These are phyloP conservation scores for Subanguina moxae DNA, from an alignment of 1,140 invertebrate genomes.

Conservation along the genomic window DNA sequence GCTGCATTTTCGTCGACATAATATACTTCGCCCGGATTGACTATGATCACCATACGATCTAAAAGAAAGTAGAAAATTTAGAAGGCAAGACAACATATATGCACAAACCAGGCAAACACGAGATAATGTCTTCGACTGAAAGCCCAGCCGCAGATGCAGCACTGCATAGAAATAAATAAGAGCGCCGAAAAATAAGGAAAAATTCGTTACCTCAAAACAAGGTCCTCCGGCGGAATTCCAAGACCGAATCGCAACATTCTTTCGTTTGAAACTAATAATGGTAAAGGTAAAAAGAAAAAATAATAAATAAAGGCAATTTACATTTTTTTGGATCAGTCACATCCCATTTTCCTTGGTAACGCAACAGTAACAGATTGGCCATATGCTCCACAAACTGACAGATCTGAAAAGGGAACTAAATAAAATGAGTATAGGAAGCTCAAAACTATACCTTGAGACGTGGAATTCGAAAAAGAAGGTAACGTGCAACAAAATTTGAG, in stretches of 20 bases:
- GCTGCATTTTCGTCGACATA: conserved; percentile 13
- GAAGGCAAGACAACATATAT: background rate
- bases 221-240: background rate
- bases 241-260: background rate
- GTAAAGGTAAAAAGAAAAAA: background rate
- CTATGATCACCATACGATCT: conserved; percentile 16
- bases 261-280: background rate
- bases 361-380: conserved; percentile 20
- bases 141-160: conserved; percentile 20
- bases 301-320: background rate
- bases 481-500: conserved; percentile 22
- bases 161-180: background rate
- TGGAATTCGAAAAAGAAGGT: conserved; percentile 20
- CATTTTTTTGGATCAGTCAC: conserved; percentile 18
- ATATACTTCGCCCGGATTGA: conserved; percentile 25
- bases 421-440: background rate
- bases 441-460: conserved; percentile 17
- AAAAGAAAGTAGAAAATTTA: background rate
- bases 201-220: background rate
- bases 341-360: conserved; percentile 22
- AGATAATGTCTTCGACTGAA: conserved; percentile 12
- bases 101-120: conserved; percentile 15
- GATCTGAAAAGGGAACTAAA: conserved; percentile 13
- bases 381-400: conserved; percentile 22
- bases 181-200: background rate